Evolutionary conservation across 2,797 vertebrate genomes (phyloP), one percentile per base, ranked within the genome.

Genomic region (Enteromius trimaculatus): DNA sequence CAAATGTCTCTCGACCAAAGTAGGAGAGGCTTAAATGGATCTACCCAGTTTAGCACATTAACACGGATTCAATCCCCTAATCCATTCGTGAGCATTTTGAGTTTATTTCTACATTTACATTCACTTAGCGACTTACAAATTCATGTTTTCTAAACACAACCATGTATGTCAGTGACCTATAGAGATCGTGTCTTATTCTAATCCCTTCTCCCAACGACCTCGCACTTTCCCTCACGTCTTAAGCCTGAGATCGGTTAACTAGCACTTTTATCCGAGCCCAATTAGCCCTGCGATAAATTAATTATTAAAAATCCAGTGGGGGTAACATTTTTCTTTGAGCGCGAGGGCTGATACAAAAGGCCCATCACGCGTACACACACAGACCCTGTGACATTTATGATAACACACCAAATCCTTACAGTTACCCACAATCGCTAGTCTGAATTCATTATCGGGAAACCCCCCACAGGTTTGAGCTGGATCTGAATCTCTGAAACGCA

Each of bases 241-340:
- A 89, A 92, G 91, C 88, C 89, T 94, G 92, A 92, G 90, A 92
- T 92, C 90, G 92, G 90, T 94, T 93, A 93, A 90, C 90, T 90
- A 85, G 88, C 89, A 3, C 91, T 94, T 93, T 87, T 92, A 94
- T 94, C 92, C 87, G 69, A 84, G 84, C 86, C 93, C 93, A 95
- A 95, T 95, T 94, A 95, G 92, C 91, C 42, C 77, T 55, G 87
- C 91, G 90, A 93, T 95, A 93, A 95, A 94, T 94, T 92, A 94
- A 94, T 94, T 92, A 95, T 94, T 93, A 92, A 93, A 90, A 91
- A 93, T 92, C 85, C 86, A 90, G 88, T 82, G 87, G 89, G 88
- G 91, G 92, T 94, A 93, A 90, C 92, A 93, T 89, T 1, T 93
- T 94, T 91, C 90, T 94, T 92, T 93, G 90, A 89, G 91, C 91